A percentile compares a stretch with the other conserved stretches of the same genome.
Conservation (phyloP, 2,888 invertebrate species). For the Ernsta delagoae region DNA sequence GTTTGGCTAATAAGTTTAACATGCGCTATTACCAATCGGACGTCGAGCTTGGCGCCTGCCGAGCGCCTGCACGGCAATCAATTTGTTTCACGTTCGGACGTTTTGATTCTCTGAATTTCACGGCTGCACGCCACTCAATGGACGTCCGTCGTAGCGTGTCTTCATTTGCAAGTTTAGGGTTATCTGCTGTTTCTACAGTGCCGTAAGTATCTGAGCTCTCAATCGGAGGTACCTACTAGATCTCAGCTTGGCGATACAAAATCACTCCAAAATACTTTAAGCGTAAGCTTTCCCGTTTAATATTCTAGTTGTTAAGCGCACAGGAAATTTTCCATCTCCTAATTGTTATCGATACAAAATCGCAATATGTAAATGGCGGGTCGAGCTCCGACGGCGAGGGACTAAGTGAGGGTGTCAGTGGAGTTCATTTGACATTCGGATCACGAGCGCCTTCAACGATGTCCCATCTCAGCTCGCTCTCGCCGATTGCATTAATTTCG, state of each 20-base stretch:
- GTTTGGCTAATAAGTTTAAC: constrained; percentile 84
- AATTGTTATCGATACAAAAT: constrained; percentile 75
- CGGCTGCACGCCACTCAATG: constrained; percentile 60
- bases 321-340: constrained; percentile 60
- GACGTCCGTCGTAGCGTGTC: constrained; percentile 67
- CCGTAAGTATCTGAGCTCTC: not conserved
- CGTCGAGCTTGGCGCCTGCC: constrained; percentile 68
- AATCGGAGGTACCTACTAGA: constrained; percentile 10
- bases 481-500: constrained; percentile 82
- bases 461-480: constrained; percentile 79
- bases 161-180: constrained; percentile 73
- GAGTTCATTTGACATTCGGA: constrained; percentile 75
- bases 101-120: constrained; percentile 78
- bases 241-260: constrained; percentile 8
- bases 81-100: constrained; percentile 79
- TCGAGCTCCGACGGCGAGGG: constrained; percentile 54
- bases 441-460: constrained; percentile 79
- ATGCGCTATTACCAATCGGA: constrained; percentile 83
- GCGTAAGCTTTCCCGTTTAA: constrained; percentile 38
- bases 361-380: constrained; percentile 78
- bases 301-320: constrained; percentile 49
- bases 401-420: constrained; percentile 58
- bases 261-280: constrained; percentile 19
- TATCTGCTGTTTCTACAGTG: constrained; percentile 56
- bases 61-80: constrained; percentile 76